Conservation (phyloP, 23 tunicate genomes). For the Trididemnum nubilum region DNA sequence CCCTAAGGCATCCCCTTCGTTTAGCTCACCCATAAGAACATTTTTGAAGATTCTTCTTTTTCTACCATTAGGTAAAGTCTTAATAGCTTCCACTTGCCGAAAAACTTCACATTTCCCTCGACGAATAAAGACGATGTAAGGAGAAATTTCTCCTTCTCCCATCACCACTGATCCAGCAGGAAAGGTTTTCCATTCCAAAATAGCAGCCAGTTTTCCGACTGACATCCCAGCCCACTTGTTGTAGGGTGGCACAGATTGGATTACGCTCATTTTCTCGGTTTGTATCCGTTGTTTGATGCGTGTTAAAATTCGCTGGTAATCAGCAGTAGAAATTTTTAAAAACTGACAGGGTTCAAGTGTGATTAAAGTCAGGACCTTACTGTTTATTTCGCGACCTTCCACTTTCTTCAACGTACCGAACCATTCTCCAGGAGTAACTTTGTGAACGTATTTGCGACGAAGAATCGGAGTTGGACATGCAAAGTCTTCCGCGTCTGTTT, state of each 20-base stretch:
- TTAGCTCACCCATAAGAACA: slow-evolving; percentile 64
- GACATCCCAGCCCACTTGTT: slow-evolving; percentile 85
- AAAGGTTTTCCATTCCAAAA: slow-evolving; percentile 68
- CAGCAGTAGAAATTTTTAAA: slow-evolving; percentile 72
- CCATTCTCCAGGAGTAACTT: slow-evolving; percentile 65
- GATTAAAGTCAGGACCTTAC: slow-evolving; percentile 58
- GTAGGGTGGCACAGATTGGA: slow-evolving; percentile 46
- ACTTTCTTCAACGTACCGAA: slow-evolving; percentile 76
- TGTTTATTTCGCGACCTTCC: slow-evolving; percentile 58
- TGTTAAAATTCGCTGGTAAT: slow-evolving; percentile 59
- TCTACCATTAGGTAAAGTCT: slow-evolving; percentile 63
- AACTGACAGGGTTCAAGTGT: slow-evolving; percentile 75
- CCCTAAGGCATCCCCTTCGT: slow-evolving; percentile 69
- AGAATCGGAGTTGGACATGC: slow-evolving; percentile 66
- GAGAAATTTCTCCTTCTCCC: slow-evolving; percentile 68
- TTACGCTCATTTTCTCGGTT: slow-evolving; percentile 53
- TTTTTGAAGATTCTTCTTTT: slow-evolving; percentile 42
- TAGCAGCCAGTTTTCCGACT: slow-evolving; percentile 70
- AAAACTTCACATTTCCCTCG: slow-evolving; percentile 72
- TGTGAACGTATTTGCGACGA: slow-evolving; percentile 38
- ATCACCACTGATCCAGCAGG: slow-evolving; percentile 57
- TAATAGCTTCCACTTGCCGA: slow-evolving; percentile 82
- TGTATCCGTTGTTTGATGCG: slow-evolving; percentile 59
- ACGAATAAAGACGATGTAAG: slow-evolving; percentile 64
- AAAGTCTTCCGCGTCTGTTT: slow-evolving; percentile 33